Conservation (phyloP, 1,140 invertebrate species). For the Glossosoma conforme region DNA sequence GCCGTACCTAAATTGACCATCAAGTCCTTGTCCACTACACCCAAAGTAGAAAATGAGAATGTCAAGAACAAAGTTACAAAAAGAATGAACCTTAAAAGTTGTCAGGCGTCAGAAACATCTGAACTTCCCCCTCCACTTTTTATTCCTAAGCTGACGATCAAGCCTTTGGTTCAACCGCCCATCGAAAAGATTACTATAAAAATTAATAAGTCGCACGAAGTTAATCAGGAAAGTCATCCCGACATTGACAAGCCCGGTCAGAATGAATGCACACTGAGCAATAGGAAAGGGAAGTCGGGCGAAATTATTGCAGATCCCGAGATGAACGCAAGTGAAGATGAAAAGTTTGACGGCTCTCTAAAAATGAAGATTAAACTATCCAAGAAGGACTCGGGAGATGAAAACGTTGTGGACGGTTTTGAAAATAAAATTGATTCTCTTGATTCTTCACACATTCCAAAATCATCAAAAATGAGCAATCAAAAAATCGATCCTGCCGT, state of each 20-base stretch:
- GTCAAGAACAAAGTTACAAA: conserved; percentile 7
- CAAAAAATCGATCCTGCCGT: conserved; percentile 38
- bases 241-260: conserved; percentile 5
- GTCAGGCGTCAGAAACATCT: neutral
- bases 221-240: conserved; percentile 8
- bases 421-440: conserved; percentile 9
- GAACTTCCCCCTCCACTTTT: neutral
- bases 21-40: conserved; percentile 12
- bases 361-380: conserved; percentile 24
- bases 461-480: conserved; percentile 42
- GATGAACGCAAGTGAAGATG: conserved; percentile 9
- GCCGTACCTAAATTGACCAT: conserved; percentile 22
- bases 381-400: conserved; percentile 5
- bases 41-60: conserved; percentile 10
- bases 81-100: neutral
- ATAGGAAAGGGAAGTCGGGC: conserved; percentile 42
- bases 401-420: too few species aligned
- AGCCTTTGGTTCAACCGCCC: conserved; percentile 21
- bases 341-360: conserved; percentile 11
- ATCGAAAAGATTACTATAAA: conserved; percentile 30
- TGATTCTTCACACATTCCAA: conserved; percentile 35
- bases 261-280: conserved; percentile 37
- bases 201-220: conserved; percentile 14
- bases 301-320: conserved; percentile 7
- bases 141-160: conserved; percentile 17